A percentile compares a stretch with the other conserved stretches of the same genome.
Conservation (phyloP, 1,140 invertebrate species). For the Heliconius hermathena region DNA sequence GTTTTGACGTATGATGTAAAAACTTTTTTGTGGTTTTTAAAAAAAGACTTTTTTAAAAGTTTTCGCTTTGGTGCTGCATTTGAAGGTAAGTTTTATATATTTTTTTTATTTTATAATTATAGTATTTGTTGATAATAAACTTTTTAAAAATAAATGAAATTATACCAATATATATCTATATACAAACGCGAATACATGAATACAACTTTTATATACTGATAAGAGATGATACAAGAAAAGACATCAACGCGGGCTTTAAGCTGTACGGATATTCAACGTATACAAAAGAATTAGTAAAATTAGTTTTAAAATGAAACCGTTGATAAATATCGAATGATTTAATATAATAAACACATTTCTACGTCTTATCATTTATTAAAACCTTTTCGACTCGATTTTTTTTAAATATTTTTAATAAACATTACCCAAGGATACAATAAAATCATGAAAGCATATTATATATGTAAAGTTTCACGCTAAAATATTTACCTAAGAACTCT, state of each 20-base stretch:
- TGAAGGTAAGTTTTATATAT: constrained; percentile 8
- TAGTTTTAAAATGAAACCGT: neutral
- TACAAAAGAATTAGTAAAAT: neutral
- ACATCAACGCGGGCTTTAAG: constrained; percentile 37
- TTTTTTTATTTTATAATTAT: neutral
- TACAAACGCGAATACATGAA: no score
- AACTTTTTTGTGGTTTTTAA: constrained; percentile 13
- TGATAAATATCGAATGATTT: neutral
- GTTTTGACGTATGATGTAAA: constrained; percentile 23
- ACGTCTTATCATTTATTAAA: no score
- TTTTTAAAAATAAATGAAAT: no score
- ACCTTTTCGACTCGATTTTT: no score
- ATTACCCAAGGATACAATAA: no score
- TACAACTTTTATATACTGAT: neutral
- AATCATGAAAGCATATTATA: no score
- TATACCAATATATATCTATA: no score
- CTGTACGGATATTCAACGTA: neutral
- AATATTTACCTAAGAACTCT: no score
- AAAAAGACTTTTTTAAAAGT: neutral
- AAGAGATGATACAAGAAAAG: constrained; percentile 29
- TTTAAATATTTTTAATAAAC: no score
- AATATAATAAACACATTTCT: no score
- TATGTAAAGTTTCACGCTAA: no score
- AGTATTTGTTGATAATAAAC: neutral
- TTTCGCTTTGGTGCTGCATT: constrained; percentile 7